Conservation (phyloP, 2,888 invertebrate species). For the Cloeon dipterum region DNA sequence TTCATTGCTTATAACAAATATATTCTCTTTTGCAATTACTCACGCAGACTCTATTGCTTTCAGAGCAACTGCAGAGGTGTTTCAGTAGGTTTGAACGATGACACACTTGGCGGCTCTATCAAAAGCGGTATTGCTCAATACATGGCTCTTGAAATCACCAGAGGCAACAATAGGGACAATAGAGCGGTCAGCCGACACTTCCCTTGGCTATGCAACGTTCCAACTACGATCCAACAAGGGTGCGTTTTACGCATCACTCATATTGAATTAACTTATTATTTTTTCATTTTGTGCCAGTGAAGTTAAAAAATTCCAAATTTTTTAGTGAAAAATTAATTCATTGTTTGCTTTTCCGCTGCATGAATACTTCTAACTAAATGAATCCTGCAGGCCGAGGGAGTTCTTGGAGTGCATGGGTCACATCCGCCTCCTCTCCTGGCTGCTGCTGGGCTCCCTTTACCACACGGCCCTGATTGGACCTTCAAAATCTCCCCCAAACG, state of each 20-base stretch:
- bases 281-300: too few species aligned
- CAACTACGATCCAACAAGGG: slow-evolving; percentile 63
- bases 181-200: slow-evolving; percentile 56
- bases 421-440: slow-evolving; percentile 85
- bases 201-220: slow-evolving; percentile 76
- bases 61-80: slow-evolving; percentile 47
- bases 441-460: slow-evolving; percentile 83
- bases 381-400: slow-evolving; percentile 61
- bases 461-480: slow-evolving; percentile 47
- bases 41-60: too few species aligned
- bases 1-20: too few species aligned
- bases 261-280: slow-evolving; percentile 2
- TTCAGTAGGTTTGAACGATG: slow-evolving; percentile 64
- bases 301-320: slow-evolving; percentile 1
- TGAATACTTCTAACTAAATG: too few species aligned
- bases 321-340: background rate
- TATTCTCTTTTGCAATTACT: too few species aligned
- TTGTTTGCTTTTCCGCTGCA: too few species aligned
- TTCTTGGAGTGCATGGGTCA: slow-evolving; percentile 89
- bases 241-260: slow-evolving; percentile 16
- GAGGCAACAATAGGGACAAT: slow-evolving; percentile 66
- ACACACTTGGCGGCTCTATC: slow-evolving; percentile 85
- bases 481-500: slow-evolving; percentile 12
- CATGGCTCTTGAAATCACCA: slow-evolving; percentile 79
- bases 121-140: slow-evolving; percentile 90